Evolutionary conservation across 2,888 invertebrate genomes (phyloP), one percentile per base, ranked within the genome.

Genomic region (Dione juno): DNA sequence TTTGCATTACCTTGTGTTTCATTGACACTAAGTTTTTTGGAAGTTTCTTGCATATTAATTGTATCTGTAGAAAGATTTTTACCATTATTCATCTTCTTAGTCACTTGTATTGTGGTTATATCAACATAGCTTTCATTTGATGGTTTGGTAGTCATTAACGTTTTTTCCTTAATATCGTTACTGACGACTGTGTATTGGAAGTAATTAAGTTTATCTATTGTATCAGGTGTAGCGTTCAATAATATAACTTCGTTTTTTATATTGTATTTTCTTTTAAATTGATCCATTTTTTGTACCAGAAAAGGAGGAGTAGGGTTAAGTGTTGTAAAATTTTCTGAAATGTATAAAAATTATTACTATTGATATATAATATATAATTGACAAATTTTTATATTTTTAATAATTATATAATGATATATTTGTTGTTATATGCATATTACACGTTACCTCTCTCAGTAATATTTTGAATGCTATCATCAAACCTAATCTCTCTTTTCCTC

Each of bases 171-270:
- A 14, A 37, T 14, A 40, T 40, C 13, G 7, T 19, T 53, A 16
- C 11, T 50, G 53, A 67, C 65, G 13, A 74, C 41, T 11, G 43
- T 48, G 61, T 74, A 72, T 16, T 63, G 57, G 48, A 68, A 72
- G 48, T 70, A 72, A 19, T 58, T 52, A 28, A 35, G 19, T 50
- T 43, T 66, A 3, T 45, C 43, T 63, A 35, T 16, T 10, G n/a
- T 43, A 19, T 37, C 50, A 19, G 48, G 40, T 64, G 50, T 64
- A 14, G 14, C 9, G 40, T 64, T 64, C 10, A 50, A 14, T 37
- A 64, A 50, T 19, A 64, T 14, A 50, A 52, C 14, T 52, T 64
- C 50, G 19, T 40, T 64, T 37, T 19, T 40, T 10, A 40, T 40
- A 21, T 61, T 61, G 21, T 16, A 57, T n/a, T 57, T 37, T 16